Evolutionary conservation across 1,140 invertebrate genomes (phyloP).

Genomic region (Lepidurus packardi): DNA sequence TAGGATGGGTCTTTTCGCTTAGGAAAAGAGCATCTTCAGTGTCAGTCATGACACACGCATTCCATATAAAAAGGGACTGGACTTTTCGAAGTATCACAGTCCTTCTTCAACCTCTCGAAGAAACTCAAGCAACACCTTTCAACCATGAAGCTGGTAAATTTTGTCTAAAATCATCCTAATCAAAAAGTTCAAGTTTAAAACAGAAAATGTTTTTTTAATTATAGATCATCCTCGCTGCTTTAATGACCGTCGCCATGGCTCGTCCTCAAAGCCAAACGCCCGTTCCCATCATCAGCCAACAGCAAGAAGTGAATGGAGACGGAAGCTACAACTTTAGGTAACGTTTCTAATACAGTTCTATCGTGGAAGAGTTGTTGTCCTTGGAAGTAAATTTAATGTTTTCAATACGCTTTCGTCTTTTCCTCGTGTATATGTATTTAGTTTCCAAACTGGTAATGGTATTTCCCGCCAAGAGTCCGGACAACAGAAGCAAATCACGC

Average conservation of each 20-base stretch:
- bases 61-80: not conserved
- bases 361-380: not conserved
- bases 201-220: not conserved
- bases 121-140: not conserved
- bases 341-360: not conserved
- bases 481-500: not conserved
- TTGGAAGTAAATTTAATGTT: not conserved
- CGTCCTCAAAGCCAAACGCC: constrained; percentile 42
- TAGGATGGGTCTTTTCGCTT: not conserved
- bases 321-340: constrained; percentile 59
- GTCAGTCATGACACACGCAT: not conserved
- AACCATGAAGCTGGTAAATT: constrained; percentile 10
- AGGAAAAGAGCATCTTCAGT: not conserved
- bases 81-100: not conserved
- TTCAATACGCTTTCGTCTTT: not conserved
- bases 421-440: not conserved
- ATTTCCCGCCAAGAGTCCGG: constrained; percentile 28
- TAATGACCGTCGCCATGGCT: constrained; percentile 27
- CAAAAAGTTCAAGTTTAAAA: not conserved
- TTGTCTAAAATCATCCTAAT: not conserved
- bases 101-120: not conserved
- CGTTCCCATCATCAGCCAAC: constrained; percentile 59
- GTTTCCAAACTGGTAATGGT: constrained; percentile 30
- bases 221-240: constrained; percentile 30
- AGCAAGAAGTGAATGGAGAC: constrained; percentile 58